Evolutionary conservation across 2,113 vertebrate species (phyloP), one percentile per base, ranked within the genome.

Genomic region (Orthonyx spaldingii): DNA sequence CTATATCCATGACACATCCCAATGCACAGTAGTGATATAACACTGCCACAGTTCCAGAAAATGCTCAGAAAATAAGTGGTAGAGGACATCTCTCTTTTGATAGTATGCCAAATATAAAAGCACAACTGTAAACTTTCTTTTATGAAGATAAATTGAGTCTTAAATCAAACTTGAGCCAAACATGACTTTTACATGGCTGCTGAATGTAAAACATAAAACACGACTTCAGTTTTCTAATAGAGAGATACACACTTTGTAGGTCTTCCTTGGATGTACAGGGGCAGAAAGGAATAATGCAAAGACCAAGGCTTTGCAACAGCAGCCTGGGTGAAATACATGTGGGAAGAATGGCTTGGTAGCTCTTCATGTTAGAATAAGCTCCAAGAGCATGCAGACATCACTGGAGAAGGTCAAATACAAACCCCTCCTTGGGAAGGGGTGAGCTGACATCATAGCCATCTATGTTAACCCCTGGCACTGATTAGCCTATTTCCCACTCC

Each of bases 141-240:
- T 65, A 64, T 53, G 53, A 81, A 90, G 80, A 94, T 20, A 84
- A 92, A 93, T 71, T 20, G 35, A 84, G 32, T 84, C 90, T 91
- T 5, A 7, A 89, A 84, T 56, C 23, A 52, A 57, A 66, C 59
- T 84, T 64, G 52, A 86, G 44, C 22, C 22, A 78, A 93, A 71
- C 46, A 46, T 59, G 47, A 42, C 44, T 92, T 89, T 64, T 88
- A 28, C 30, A 37, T 35, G 61, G 52, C 20, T 93, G 27, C 35
- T 66, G 69, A 90, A 86, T 28, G 18, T 50, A 47, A 76, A 72
- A 27, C 39, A 77, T 39, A 57, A 94, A 83, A n/a, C 22, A 50
- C 16, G 0, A 47, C 17, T 87, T 66, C 13, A 7, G 7, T 37
- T 83, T 69, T n/a, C 57, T 82, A 32, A 35, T 4, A 39, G 33